phyloP scores from a whole-genome alignment of 2,888 invertebrate species.

The Lasius platythorax region DNA sequence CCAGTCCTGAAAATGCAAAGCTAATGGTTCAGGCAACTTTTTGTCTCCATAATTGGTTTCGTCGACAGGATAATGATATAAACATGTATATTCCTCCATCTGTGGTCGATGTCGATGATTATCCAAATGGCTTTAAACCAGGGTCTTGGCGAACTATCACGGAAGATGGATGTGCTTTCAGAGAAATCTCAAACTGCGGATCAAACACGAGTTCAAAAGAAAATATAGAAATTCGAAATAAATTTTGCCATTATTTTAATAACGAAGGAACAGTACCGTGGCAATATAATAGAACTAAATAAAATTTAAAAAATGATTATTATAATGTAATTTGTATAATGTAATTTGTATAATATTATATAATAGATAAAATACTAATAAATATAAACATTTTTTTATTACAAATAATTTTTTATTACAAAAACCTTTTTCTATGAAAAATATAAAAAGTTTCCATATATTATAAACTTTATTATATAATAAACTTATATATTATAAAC shows the following conservation, averaged over 20 bases:
- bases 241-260: constrained; percentile 22
- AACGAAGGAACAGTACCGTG: neutral
- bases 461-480: too few species aligned
- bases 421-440: neutral
- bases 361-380: neutral
- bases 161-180: constrained; percentile 7
- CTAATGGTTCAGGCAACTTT: neutral
- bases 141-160: neutral
- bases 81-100: too few species aligned
- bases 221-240: neutral
- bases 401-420: neutral
- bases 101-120: neutral
- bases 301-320: neutral
- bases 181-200: neutral
- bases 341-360: neutral
- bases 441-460: neutral
- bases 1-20: neutral
- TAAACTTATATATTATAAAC: neutral
- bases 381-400: neutral
- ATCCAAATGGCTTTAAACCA: neutral
- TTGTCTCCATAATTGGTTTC: neutral
- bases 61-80: neutral
- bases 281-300: neutral
- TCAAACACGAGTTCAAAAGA: neutral
- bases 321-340: neutral